Conservation (phyloP, 2,797 vertebrate species). For the Pseudotriccus pelzelni region DNA sequence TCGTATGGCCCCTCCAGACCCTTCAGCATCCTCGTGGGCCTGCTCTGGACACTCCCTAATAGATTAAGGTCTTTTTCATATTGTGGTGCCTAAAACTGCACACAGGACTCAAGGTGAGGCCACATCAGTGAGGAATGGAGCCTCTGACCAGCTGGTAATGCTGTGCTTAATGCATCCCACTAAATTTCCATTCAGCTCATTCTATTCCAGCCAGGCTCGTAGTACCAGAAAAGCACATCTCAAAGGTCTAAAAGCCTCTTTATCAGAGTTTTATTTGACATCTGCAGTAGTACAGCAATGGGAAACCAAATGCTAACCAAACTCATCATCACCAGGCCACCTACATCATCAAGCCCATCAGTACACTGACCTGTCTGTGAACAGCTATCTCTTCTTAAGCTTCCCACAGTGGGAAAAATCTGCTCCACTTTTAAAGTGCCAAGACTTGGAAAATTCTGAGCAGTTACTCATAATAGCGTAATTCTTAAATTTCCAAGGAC, state of each 20-base stretch:
- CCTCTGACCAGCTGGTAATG: not conserved
- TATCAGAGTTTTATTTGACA: not conserved
- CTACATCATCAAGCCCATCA: not conserved
- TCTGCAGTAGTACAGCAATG: not conserved
- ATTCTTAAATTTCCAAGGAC: not conserved
- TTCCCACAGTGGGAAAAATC: not conserved
- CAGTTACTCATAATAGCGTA: not conserved
- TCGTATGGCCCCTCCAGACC: not conserved
- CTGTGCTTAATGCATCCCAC: rapidly evolving
- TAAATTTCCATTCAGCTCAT: not conserved
- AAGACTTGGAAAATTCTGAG: not conserved
- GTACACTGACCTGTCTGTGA: not conserved
- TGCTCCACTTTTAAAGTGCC: not conserved
- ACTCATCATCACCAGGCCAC: not conserved
- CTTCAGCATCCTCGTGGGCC: not conserved
- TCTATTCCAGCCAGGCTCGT: not conserved
- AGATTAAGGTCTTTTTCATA: not conserved
- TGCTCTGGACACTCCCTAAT: not conserved
- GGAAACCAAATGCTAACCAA: not conserved
- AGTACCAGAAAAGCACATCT: not conserved
- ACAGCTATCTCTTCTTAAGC: not conserved
- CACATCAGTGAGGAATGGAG: not conserved
- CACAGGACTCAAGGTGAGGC: not conserved
- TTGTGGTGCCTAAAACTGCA: not conserved
- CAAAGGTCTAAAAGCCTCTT: not conserved